phyloP scores from a whole-genome alignment of 2,797 vertebrate genomes.

The Enteromius mattozi region DNA sequence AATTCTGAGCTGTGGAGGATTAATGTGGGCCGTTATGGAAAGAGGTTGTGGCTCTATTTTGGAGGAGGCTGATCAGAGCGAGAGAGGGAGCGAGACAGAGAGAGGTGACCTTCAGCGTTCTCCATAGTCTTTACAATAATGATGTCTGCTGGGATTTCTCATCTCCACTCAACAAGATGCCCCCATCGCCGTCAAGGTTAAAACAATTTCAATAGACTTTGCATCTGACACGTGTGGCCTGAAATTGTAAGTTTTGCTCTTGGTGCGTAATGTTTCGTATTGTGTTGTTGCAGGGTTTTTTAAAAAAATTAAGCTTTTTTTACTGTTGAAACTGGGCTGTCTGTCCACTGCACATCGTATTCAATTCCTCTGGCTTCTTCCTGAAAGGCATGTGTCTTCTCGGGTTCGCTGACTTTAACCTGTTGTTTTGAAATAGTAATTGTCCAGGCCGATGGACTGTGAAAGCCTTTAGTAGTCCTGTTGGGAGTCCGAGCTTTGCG shows the following conservation, averaged over 20 bases:
- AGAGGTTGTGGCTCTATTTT: constrained; percentile 37
- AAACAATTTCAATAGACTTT: constrained; percentile 61
- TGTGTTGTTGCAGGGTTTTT: not conserved
- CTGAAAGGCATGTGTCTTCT: constrained; percentile 26
- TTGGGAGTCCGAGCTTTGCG: constrained; percentile 14
- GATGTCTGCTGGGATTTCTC: constrained; percentile 62
- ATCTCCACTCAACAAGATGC: constrained; percentile 56
- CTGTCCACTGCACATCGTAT: not conserved
- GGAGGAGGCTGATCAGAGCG: constrained; percentile 37
- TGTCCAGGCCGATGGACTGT: constrained; percentile 34
- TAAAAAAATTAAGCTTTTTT: not conserved
- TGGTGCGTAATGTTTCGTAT: not conserved
- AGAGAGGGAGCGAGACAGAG: constrained; percentile 35
- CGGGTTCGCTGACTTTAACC: constrained; percentile 4
- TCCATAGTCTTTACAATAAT: constrained; percentile 60
- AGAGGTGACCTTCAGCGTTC: constrained; percentile 61
- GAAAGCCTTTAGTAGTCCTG: constrained; percentile 10
- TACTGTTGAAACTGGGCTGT: not conserved
- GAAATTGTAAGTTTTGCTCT: constrained; percentile 53
- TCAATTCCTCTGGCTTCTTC: constrained; percentile 1
- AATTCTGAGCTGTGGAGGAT: constrained; percentile 55
- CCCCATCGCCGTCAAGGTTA: constrained; percentile 58
- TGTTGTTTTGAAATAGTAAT: constrained; percentile 37
- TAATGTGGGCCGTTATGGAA: constrained; percentile 49
- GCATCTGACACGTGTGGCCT: constrained; percentile 44